Base-by-base conservation (phyloP, 2,113 vertebrate genomes). In the Sisor rabdophorus region DNA sequence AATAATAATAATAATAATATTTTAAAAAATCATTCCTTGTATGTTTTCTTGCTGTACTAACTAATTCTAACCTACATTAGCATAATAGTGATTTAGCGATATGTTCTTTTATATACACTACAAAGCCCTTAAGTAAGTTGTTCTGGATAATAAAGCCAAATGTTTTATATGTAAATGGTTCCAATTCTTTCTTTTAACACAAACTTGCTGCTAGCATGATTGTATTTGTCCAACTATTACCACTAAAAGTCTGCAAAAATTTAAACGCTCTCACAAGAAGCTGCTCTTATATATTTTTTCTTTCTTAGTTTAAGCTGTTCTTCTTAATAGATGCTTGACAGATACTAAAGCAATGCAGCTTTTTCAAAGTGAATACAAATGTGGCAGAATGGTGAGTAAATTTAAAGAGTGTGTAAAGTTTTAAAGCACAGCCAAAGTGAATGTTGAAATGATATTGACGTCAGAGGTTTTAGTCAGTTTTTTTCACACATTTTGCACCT, bases 251-350 rank as follows among this genome's bases (percentile, higher is more conserved):
- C 47, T 10, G 28, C 50, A 10, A 71, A 19, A 54, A 4, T n/a
- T 4, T 2, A 71, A 56, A 40, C 0, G 40, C 7, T 6, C 16
- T 22, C 9, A 13, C 7, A 56, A 36, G 30, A 56, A 54, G 19
- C 11, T 32, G 32, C 44, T 20, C 36, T 10, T 64, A 44, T 5
- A 2, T 44, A 10, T 65, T n/a, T 54, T 36, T 56, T 22, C 30
- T 15, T 71, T n/a, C 20, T 24, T 30, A 56, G 52, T 17, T 20
- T 8, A 44, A 32, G 6, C 52, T 71, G 56, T 36, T 22, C 24
- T 72, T 47, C 70, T 26, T 24, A 24, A 47, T 26, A 72, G 70
- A 58, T 44, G 16, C 70, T 58, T 16, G n/a, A 47, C n/a, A 58
- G 32, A n/a, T 58, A 54, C 56, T 15, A 12, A 54, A 58, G 36